A percentile compares a stretch with the other conserved stretches of the same genome.
Evolutionary conservation across 2,113 vertebrate species (phyloP).

Genomic region (Hypanus sabinus): DNA sequence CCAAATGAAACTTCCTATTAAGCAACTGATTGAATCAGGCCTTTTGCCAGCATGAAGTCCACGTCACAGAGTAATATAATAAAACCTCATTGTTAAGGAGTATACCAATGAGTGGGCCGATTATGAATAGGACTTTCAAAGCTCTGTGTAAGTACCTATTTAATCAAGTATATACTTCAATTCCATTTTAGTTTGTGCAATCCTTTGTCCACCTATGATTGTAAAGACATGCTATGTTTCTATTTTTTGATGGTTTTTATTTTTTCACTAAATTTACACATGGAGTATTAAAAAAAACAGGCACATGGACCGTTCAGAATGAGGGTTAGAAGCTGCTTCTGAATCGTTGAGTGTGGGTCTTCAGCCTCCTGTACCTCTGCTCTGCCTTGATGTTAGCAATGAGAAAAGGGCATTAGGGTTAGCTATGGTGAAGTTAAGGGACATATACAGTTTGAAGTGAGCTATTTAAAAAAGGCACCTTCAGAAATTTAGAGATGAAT

Average conservation of each 20-base stretch:
- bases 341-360: too few species aligned
- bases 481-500: neutral
- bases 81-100: slow-evolving; percentile 9
- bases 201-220: neutral
- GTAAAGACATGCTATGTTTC: neutral
- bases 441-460: neutral
- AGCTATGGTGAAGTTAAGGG: neutral
- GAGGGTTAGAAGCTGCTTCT: too few species aligned
- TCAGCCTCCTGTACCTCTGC: too few species aligned
- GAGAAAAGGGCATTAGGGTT: too few species aligned
- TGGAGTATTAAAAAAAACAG: neutral
- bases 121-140: neutral
- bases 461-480: neutral
- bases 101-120: neutral
- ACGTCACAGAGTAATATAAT: neutral
- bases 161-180: neutral
- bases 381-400: too few species aligned
- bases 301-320: too few species aligned
- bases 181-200: neutral
- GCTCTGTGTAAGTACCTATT: neutral
- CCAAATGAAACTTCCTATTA: neutral
- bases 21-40: neutral
- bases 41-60: neutral
- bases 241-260: neutral
- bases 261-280: neutral